Conservation (phyloP, 2,797 vertebrate genomes). For the Fistularia tabacaria region DNA sequence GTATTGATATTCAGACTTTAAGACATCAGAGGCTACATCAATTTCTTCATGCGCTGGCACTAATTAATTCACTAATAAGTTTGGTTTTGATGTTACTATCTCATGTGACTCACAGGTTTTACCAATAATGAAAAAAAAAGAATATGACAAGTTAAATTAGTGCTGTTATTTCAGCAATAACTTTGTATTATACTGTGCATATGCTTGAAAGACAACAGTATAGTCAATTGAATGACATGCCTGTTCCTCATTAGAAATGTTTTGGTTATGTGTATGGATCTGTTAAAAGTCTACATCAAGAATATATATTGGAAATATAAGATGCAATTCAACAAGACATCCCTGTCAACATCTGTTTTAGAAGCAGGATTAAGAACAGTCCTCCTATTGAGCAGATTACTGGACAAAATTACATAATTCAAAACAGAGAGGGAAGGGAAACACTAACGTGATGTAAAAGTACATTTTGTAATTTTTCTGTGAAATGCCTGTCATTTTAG, state of each 20-base stretch:
- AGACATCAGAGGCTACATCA: background rate
- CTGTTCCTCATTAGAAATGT: background rate
- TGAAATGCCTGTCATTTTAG: background rate
- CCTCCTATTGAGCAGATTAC: background rate
- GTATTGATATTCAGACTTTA: background rate
- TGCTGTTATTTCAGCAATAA: background rate
- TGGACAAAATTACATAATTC: background rate
- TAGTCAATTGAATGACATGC: slow-evolving; percentile 8
- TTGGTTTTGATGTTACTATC: slow-evolving; percentile 4
- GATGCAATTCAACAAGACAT: background rate
- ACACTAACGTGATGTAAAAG: background rate
- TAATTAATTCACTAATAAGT: slow-evolving; percentile 9
- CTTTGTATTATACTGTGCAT: background rate
- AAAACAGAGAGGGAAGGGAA: background rate
- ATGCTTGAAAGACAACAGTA: slow-evolving; percentile 3
- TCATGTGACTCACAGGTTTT: background rate
- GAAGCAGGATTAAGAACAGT: background rate
- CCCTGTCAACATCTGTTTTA: background rate
- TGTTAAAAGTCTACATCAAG: slow-evolving; percentile 2
- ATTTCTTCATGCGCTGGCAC: slow-evolving; percentile 12
- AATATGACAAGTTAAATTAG: slow-evolving; percentile 4
- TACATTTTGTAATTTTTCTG: background rate
- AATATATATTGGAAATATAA: background rate
- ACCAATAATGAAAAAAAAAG: slow-evolving; percentile 4
- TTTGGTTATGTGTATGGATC: background rate